Percentiles rank a stretch among this genome's conserved stretches.
Conservation (phyloP, 2,888 invertebrate genomes). For the Pristionchus maxplancki region DNA sequence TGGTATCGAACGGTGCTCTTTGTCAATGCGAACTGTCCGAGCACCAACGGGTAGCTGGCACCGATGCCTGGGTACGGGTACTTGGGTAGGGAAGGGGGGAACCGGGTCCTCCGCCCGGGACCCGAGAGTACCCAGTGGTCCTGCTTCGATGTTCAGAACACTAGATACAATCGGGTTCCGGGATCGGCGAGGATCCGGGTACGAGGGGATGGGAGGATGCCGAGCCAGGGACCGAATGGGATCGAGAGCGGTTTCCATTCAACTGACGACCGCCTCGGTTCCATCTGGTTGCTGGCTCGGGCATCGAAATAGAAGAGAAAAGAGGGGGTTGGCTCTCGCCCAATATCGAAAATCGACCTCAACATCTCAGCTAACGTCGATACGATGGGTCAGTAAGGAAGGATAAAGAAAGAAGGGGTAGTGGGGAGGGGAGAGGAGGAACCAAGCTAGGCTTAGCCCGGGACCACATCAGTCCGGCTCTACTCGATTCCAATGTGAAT, state of each 20-base stretch:
- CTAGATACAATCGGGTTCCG: constrained; percentile 15
- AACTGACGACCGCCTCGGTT: neutral
- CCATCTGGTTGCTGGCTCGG: constrained; percentile 12
- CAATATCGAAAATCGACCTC: too few species aligned
- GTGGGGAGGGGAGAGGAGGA: neutral
- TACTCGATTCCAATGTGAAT: neutral
- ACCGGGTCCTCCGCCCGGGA: neutral
- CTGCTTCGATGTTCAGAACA: neutral
- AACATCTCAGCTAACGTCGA: too few species aligned
- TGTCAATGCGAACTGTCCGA: neutral
- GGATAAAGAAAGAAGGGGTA: neutral
- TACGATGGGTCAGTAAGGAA: neutral
- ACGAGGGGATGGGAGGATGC: neutral
- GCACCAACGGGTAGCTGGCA: constrained; percentile 17
- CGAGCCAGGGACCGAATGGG: constrained; percentile 1
- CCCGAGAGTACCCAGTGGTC: neutral
- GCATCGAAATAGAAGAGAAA: neutral
- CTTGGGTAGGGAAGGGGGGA: neutral
- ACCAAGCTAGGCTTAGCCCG: neutral
- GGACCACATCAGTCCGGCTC: neutral
- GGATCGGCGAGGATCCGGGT: neutral
- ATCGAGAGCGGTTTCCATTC: neutral
- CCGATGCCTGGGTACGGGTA: neutral
- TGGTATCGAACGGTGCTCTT: neutral
- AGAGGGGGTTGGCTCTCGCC: neutral